Conservation (phyloP, 1,140 invertebrate species). For the Formica selysi region DNA sequence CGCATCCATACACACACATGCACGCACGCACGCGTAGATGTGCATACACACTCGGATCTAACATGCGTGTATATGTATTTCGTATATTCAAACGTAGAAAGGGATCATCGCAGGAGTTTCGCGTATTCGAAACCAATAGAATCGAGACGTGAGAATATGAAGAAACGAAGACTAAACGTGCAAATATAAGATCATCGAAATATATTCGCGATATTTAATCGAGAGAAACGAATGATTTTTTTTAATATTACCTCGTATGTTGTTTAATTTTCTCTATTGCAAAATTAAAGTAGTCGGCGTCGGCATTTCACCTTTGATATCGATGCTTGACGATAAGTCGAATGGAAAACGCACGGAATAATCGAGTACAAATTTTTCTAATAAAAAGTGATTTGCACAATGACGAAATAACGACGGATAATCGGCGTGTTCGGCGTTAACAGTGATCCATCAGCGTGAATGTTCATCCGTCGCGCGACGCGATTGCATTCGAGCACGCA, state of each 20-base stretch:
- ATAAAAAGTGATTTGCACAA: constrained; percentile 36
- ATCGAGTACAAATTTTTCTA: neutral
- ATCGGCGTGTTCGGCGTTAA: constrained; percentile 43
- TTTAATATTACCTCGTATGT: neutral
- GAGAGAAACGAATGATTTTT: constrained; percentile 45
- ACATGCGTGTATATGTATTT: neutral
- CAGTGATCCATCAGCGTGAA: constrained; percentile 32
- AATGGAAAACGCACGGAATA: constrained; percentile 21
- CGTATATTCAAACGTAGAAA: constrained; percentile 10
- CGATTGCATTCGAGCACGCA: constrained; percentile 17
- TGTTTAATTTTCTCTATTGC: constrained; percentile 14
- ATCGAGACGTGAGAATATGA: neutral
- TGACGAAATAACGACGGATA: constrained; percentile 23
- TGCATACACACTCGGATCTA: neutral
- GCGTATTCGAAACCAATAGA: constrained; percentile 3
- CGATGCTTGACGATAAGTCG: constrained; percentile 21
- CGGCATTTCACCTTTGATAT: constrained; percentile 48
- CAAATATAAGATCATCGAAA: constrained; percentile 41
- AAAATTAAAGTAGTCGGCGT: neutral
- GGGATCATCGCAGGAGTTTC: constrained; percentile 2
- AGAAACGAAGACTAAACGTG: constrained; percentile 30
- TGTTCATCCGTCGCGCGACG: neutral
- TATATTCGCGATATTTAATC: constrained; percentile 37
- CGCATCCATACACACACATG: constrained; percentile 36
- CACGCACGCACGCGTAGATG: too few relatives aligned